Conservation (phyloP, 2,797 vertebrate genomes). For the Xerus rutilus region DNA sequence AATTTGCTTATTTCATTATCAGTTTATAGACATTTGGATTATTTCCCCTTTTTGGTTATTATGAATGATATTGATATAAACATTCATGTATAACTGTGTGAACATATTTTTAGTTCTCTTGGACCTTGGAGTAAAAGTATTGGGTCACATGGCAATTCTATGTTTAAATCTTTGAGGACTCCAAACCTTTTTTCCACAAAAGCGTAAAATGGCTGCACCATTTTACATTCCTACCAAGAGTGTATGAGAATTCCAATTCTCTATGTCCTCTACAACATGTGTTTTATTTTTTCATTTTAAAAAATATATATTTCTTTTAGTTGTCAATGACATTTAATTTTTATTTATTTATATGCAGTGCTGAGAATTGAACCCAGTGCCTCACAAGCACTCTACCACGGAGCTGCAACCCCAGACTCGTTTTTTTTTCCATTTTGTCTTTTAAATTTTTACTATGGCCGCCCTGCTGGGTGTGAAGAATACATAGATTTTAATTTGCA, state of each 20-base stretch:
- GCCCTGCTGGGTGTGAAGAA: not conserved
- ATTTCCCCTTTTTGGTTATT: not conserved
- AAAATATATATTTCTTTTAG: no score
- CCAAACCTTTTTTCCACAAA: no score
- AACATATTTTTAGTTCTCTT: not conserved
- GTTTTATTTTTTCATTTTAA: no score
- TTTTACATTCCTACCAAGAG: not conserved
- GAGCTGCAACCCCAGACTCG: no score
- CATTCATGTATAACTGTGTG: not conserved
- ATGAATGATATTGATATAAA: not conserved
- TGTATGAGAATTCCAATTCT: not conserved
- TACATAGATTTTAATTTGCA: not conserved
- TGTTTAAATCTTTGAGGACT: no score
- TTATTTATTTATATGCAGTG: no score
- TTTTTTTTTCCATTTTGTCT: not conserved
- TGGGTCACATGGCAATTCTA: no score
- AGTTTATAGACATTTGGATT: not conserved
- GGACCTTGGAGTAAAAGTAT: no score
- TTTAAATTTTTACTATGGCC: not conserved
- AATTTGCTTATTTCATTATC: conserved; percentile 2
- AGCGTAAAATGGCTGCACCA: no score
- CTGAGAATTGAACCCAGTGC: no score
- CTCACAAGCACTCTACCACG: no score
- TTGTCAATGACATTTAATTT: no score
- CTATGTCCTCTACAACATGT: not conserved